A percentile compares a stretch with the other conserved stretches of the same genome.
phyloP scores from a whole-genome alignment of 2,797 vertebrate genomes.

The Synaphobranchus kaupii region DNA sequence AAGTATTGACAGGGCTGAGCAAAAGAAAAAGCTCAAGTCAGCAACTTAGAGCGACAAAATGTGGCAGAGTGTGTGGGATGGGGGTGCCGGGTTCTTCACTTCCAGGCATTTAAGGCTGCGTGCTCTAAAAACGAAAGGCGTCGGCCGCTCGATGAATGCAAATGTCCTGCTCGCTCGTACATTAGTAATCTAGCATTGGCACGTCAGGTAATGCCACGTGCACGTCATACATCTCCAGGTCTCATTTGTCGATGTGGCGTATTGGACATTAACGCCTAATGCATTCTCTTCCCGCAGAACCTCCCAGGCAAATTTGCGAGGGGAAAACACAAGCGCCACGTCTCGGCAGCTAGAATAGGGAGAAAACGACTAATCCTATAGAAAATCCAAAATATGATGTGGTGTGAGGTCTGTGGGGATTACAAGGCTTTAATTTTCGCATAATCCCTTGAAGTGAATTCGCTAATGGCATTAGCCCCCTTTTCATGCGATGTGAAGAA shows the following conservation, averaged over 20 bases:
- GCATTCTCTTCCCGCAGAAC: neutral
- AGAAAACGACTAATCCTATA: conserved; percentile 34
- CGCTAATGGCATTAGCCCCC: conserved; percentile 55
- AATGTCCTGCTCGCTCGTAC: conserved; percentile 27
- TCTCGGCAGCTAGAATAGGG: neutral
- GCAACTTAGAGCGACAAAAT: conserved; percentile 32
- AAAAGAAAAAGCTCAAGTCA: conserved; percentile 38
- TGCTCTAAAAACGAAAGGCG: conserved; percentile 21
- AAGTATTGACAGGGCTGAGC: conserved; percentile 35
- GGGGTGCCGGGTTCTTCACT: conserved; percentile 12
- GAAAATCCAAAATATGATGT: conserved; percentile 42
- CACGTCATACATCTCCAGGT: conserved; percentile 14
- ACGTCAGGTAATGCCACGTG: conserved; percentile 18
- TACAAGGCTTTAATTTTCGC: conserved; percentile 49
- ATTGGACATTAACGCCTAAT: neutral
- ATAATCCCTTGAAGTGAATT: conserved; percentile 62
- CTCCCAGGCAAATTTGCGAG: conserved; percentile 16
- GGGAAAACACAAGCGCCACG: neutral
- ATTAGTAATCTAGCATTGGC: conserved; percentile 28
- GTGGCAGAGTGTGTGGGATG: conserved; percentile 35
- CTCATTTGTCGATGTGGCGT: neutral
- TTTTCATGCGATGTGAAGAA: conserved; percentile 29
- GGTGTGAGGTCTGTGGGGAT: conserved; percentile 49
- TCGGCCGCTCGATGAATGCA: conserved; percentile 18
- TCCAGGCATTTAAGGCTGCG: conserved; percentile 16